These are phyloP conservation scores for Ceratotherium simum DNA, from an alignment of 2,113 vertebrate genomes.

Conservation along the genomic window DNA sequence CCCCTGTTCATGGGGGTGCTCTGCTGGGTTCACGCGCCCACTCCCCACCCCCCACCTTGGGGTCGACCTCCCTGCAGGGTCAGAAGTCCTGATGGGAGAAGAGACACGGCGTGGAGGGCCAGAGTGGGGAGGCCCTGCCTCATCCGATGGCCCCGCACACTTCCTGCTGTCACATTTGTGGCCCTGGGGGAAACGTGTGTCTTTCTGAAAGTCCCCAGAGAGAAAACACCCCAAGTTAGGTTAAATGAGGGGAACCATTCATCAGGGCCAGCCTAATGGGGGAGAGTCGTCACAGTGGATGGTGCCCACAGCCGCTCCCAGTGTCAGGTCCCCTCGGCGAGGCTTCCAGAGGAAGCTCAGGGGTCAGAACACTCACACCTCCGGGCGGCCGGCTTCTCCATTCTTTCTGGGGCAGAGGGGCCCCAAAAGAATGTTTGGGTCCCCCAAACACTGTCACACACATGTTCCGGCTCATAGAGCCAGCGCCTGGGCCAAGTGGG, in stretches of 20 bases:
- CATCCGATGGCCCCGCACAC: too few relatives aligned
- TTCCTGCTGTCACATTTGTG: background rate
- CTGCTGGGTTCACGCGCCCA: accelerated
- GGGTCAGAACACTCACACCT: too few relatives aligned
- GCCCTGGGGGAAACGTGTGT: background rate
- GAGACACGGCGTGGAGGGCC: background rate
- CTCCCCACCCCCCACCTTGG: too few relatives aligned
- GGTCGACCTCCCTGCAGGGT: background rate
- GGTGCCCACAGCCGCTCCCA: background rate
- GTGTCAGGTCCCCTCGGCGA: accelerated
- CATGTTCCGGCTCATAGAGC: background rate
- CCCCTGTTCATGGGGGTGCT: background rate
- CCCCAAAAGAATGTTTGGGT: too few relatives aligned
- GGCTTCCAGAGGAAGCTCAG: background rate
- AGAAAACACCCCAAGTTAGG: background rate
- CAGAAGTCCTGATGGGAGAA: too few relatives aligned
- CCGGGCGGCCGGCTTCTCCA: background rate
- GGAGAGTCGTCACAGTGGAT: background rate
- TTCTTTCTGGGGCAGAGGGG: background rate
- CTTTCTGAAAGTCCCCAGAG: background rate
- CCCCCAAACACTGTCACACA: background rate
- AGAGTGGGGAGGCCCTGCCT: background rate
- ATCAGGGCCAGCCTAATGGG: too few relatives aligned
- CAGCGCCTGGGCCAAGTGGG: accelerated
- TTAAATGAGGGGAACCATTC: too few relatives aligned